Conservation (phyloP, 1,140 invertebrate genomes). For the Apolygus lucorum region DNA sequence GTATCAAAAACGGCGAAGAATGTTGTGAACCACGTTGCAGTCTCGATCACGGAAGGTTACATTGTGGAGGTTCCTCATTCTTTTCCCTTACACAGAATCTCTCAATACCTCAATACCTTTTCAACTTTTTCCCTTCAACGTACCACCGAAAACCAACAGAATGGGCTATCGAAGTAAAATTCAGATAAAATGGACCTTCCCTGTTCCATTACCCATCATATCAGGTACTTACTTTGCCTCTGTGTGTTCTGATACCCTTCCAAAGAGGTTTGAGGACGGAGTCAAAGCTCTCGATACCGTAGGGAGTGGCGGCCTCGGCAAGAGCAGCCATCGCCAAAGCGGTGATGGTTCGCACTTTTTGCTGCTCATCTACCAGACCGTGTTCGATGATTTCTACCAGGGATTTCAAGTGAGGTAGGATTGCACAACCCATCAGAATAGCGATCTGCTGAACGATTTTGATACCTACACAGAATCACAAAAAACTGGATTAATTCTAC, state of each 20-base stretch:
- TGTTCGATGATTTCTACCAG: conserved; percentile 99
- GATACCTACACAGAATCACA: conserved; percentile 56
- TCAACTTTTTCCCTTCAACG: no score
- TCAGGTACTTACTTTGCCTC: conserved; percentile 63
- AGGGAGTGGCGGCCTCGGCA: conserved; percentile 96
- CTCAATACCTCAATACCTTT: no score
- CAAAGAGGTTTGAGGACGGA: conserved; percentile 97
- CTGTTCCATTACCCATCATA: no score
- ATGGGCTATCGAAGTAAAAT: no score
- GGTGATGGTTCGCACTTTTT: conserved; percentile 93
- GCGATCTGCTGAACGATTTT: conserved; percentile 99
- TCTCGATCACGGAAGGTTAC: no score
- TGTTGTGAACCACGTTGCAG: no score
- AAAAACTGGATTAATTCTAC: no score
- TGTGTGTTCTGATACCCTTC: conserved; percentile 97
- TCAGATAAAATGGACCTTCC: no score
- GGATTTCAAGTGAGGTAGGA: conserved; percentile 94
- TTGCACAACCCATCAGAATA: conserved; percentile 99
- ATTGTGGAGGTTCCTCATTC: no score
- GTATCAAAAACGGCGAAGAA: no score
- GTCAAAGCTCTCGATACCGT: conserved; percentile 99
- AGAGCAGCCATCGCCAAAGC: conserved; percentile 96
- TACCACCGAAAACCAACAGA: no score
- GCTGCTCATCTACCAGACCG: conserved; percentile 79
- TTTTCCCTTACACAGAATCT: no score